Percentiles rank a stretch among this genome's conserved stretches.
Evolutionary conservation across 2,113 vertebrate species (phyloP).

Genomic region (Mustela nigripes): DNA sequence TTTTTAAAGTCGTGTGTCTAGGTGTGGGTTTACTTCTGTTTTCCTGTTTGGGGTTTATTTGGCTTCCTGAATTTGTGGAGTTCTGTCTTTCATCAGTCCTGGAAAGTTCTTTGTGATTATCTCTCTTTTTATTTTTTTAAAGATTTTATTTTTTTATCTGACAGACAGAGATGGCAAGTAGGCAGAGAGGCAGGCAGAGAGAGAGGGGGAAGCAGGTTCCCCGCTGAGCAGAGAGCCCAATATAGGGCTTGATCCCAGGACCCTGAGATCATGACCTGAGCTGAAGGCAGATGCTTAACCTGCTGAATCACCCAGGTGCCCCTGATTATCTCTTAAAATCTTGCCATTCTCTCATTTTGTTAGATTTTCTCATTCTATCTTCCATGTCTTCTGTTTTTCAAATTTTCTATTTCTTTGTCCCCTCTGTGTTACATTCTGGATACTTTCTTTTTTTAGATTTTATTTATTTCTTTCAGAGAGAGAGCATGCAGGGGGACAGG

Average conservation of each 20-base stretch:
- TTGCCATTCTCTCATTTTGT: background rate
- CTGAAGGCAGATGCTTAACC: too few species aligned
- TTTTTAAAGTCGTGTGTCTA: constrained; percentile 31
- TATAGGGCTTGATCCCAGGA: too few species aligned
- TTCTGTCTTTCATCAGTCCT: constrained; percentile 10
- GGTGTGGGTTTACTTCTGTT: background rate
- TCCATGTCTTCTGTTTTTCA: constrained; percentile 31
- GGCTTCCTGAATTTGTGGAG: constrained; percentile 43
- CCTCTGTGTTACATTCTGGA: background rate
- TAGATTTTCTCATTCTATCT: constrained; percentile 5
- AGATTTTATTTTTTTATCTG: too few species aligned
- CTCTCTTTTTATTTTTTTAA: background rate
- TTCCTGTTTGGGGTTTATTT: constrained; percentile 43
- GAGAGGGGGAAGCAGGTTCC: too few species aligned
- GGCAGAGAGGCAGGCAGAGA: too few species aligned
- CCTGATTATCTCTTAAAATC: background rate
- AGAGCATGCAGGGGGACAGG: background rate
- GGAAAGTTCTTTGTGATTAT: background rate
- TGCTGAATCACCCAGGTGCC: too few species aligned
- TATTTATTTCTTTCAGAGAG: background rate
- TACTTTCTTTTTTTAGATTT: background rate
- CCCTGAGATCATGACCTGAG: too few species aligned
- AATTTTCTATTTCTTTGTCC: constrained; percentile 38
- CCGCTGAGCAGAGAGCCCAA: rapidly evolving
- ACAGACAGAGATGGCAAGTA: too few species aligned